These are phyloP conservation scores for Budorcas taxicolor DNA, from an alignment of 2,113 vertebrate species.

Conservation along the genomic window DNA sequence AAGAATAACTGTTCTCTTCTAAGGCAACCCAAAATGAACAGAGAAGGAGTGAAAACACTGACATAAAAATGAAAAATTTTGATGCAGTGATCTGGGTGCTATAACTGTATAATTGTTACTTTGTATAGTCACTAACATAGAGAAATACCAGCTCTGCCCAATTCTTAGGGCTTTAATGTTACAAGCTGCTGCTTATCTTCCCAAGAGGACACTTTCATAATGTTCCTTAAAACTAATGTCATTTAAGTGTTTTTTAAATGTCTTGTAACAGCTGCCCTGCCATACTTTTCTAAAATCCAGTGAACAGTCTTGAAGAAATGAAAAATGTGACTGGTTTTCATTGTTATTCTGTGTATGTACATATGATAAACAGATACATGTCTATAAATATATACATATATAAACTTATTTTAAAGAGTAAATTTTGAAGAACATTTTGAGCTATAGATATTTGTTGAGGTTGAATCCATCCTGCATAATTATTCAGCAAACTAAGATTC, in stretches of 20 bases:
- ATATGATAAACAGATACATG: neutral
- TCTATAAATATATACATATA: no score
- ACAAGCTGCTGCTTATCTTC: constrained; percentile 68
- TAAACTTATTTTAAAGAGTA: neutral
- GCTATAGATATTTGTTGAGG: neutral
- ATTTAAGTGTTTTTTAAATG: constrained; percentile 64
- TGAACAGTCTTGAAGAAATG: constrained; percentile 41
- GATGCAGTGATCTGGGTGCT: constrained; percentile 60
- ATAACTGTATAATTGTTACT: constrained; percentile 71
- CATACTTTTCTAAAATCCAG: constrained; percentile 63
- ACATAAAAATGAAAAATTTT: constrained; percentile 76
- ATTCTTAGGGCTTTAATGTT: constrained; percentile 69
- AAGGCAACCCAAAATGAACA: constrained; percentile 71
- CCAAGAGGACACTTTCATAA: constrained; percentile 66
- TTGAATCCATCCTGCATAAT: neutral
- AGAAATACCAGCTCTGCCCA: constrained; percentile 72
- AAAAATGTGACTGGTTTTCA: neutral
- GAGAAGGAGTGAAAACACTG: constrained; percentile 74
- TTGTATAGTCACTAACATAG: constrained; percentile 66
- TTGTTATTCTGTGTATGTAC: neutral
- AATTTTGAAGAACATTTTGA: neutral
- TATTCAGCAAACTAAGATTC: neutral
- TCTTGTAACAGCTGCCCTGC: constrained; percentile 51
- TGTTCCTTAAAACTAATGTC: constrained; percentile 58
- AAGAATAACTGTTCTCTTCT: constrained; percentile 75